Conservation (phyloP, 1,140 invertebrate genomes). For the Nasonia longicornis region DNA sequence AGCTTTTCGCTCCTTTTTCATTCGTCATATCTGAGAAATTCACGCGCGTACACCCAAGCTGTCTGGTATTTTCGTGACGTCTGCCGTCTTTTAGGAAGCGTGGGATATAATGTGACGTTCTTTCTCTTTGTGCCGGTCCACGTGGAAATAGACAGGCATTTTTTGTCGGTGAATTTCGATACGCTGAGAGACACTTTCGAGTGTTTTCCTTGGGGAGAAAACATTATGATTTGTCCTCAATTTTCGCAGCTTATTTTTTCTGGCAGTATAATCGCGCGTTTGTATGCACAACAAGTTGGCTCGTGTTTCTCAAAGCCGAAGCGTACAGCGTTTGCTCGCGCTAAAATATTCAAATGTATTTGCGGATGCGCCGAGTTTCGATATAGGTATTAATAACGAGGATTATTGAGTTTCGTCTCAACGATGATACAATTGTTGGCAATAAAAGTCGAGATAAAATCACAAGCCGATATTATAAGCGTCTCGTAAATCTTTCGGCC, state of each 20-base stretch:
- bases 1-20: slow-evolving; percentile 1
- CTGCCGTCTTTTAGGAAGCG: neutral
- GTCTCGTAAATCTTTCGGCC: neutral
- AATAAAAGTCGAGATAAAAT: neutral
- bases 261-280: slow-evolving; percentile 20
- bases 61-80: neutral
- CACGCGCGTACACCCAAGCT: neutral
- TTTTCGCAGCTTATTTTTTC: slow-evolving; percentile 23
- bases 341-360: slow-evolving; percentile 17
- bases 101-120: neutral
- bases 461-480: neutral
- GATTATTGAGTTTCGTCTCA: neutral
- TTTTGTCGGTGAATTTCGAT: neutral
- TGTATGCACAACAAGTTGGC: slow-evolving; percentile 2
- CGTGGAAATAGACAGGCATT: neutral
- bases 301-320: slow-evolving; percentile 26
- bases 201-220: neutral
- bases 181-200: neutral
- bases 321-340: neutral
- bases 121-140: neutral
- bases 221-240: neutral
- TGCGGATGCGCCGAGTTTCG: neutral
- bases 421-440: neutral
- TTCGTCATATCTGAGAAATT: slow-evolving; percentile 9
- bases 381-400: too few relatives aligned